These are phyloP conservation scores for Coranthus polyacanthus DNA, from an alignment of 2,797 vertebrate genomes.

Conservation along the genomic window DNA sequence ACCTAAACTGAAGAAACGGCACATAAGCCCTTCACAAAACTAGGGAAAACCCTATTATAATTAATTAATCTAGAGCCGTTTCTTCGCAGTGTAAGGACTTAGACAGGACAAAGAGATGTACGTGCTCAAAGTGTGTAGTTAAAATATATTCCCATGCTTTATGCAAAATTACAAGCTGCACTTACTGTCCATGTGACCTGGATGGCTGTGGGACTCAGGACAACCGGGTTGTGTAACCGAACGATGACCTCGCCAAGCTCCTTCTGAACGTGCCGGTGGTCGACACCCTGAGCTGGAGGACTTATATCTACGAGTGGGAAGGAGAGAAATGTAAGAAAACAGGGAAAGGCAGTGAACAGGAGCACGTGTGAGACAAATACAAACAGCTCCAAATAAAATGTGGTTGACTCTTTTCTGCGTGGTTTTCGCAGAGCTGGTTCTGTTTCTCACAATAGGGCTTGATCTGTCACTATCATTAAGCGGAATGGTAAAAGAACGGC, in stretches of 20 bases:
- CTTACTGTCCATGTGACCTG: constrained; percentile 99
- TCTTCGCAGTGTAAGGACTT: background rate
- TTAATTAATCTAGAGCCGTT: background rate
- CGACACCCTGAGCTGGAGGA: constrained; percentile 96
- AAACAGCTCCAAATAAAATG: background rate
- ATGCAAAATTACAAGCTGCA: constrained; percentile 14
- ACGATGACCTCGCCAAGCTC: constrained; percentile 97
- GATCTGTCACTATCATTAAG: too few relatives aligned
- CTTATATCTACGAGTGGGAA: constrained; percentile 91
- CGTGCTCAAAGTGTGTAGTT: background rate
- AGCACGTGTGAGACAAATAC: background rate
- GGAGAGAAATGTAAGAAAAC: constrained; percentile 18
- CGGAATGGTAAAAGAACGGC: constrained; percentile 32
- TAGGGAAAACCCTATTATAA: background rate
- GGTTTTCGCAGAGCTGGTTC: constrained; percentile 24
- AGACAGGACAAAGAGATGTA: background rate
- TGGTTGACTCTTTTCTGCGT: constrained; percentile 10
- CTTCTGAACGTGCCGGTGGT: constrained; percentile 98
- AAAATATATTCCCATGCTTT: background rate
- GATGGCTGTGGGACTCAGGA: constrained; percentile 93
- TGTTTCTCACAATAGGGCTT: constrained; percentile 22
- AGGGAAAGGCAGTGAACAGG: background rate
- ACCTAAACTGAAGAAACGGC: background rate
- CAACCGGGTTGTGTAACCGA: constrained; percentile 94
- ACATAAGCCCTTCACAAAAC: background rate